A percentile compares a stretch with the other conserved stretches of the same genome.
phyloP scores from a whole-genome alignment of 1,140 invertebrate genomes.

The Glomeris maerens region DNA sequence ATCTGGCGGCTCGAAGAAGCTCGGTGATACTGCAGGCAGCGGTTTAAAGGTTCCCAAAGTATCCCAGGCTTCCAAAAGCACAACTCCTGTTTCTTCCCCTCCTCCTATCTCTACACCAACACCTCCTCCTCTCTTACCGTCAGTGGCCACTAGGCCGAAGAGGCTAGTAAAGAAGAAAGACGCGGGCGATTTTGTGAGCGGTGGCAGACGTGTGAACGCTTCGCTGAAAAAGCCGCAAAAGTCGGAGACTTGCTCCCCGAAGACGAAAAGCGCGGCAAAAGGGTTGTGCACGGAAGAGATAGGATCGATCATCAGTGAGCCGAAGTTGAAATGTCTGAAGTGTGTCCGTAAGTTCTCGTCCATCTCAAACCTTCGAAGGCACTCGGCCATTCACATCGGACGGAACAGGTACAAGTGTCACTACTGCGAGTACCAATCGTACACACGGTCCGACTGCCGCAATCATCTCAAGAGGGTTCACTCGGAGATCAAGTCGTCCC shows the following conservation, averaged over 20 bases:
- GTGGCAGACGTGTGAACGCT: constrained; percentile 11
- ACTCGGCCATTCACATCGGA: constrained; percentile 31
- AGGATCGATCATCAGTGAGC: constrained; percentile 23
- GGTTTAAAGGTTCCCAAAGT: not conserved
- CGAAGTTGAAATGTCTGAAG: constrained; percentile 26
- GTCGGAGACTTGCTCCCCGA: not conserved
- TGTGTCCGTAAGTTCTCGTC: constrained; percentile 26
- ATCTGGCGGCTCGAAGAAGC: constrained; percentile 10
- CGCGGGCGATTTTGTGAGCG: constrained; percentile 16
- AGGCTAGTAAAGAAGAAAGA: constrained; percentile 20
- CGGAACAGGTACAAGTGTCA: constrained; percentile 33
- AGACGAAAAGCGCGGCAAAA: too few relatives aligned
- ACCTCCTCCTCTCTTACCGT: constrained; percentile 15
- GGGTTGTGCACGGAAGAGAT: constrained; percentile 18
- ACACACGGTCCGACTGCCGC: constrained; percentile 28
- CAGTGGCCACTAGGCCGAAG: constrained; percentile 13
- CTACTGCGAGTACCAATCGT: constrained; percentile 28
- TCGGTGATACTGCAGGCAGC: constrained; percentile 8
- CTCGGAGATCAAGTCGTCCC: too few relatives aligned
- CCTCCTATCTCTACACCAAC: too few relatives aligned
- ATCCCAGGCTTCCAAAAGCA: constrained; percentile 13
- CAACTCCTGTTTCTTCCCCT: too few relatives aligned
- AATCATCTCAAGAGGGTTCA: constrained; percentile 26
- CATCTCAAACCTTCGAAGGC: constrained; percentile 29
- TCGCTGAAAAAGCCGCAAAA: constrained; percentile 10